Conservation (phyloP, 1,140 invertebrate genomes). For the Sarcophaga bullata region DNA sequence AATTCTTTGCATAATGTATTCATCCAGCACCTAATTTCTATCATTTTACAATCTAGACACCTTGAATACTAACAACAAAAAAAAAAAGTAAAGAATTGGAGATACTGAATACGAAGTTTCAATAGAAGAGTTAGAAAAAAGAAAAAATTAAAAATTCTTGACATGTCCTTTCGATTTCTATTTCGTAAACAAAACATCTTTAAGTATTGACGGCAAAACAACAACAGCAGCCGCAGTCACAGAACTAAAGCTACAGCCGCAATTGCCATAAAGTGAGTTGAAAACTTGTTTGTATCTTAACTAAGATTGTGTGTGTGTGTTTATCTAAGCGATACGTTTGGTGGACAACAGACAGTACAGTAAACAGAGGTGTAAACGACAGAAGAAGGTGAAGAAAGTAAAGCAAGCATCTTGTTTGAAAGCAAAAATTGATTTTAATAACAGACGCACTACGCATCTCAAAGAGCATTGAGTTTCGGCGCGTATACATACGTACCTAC, state of each 20-base stretch:
- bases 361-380: too few species aligned
- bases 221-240: background rate
- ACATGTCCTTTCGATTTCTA: slow-evolving; percentile 48
- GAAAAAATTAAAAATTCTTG: slow-evolving; percentile 46
- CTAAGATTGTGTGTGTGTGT: too few species aligned
- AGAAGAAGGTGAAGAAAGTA: background rate
- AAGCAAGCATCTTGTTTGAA: slow-evolving; percentile 20
- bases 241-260: background rate
- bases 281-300: background rate
- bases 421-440: slow-evolving; percentile 40
- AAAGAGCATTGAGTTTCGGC: slow-evolving; percentile 30
- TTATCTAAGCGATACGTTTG: too few species aligned
- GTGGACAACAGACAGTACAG: too few species aligned
- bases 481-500: background rate
- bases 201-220: background rate
- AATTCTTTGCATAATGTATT: background rate
- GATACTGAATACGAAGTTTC: background rate
- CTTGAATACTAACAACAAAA: background rate
- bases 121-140: background rate
- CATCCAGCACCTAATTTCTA: background rate
- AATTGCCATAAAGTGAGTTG: background rate
- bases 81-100: background rate
- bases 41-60: background rate
- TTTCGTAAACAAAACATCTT: background rate
- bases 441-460: slow-evolving; percentile 42